These are phyloP conservation scores for Drosophila pachea DNA, from an alignment of 1,140 invertebrate genomes.

Conservation along the genomic window DNA sequence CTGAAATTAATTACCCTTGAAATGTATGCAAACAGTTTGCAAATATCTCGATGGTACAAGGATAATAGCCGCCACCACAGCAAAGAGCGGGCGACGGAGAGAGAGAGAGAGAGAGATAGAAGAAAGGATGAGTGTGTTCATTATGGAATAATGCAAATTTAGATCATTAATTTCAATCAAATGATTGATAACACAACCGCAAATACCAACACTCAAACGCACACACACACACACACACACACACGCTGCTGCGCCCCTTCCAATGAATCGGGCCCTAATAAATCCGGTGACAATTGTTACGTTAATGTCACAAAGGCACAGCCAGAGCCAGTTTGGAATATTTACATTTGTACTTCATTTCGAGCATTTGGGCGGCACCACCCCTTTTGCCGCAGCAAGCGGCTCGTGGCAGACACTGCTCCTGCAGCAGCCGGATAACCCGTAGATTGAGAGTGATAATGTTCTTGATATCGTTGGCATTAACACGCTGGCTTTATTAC, in stretches of 20 bases:
- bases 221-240: constrained; percentile 2
- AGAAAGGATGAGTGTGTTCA: constrained; percentile 29
- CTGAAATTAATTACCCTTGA: constrained; percentile 65
- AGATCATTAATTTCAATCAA: constrained; percentile 78
- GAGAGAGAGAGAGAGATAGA: too few species aligned
- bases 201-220: constrained; percentile 1
- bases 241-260: constrained; percentile 16
- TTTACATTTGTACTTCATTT: constrained; percentile 55
- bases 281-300: constrained; percentile 79
- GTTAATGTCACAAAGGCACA: constrained; percentile 78
- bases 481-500: constrained; percentile 44
- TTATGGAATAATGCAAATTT: constrained; percentile 73
- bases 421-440: constrained; percentile 23
- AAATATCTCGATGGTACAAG: constrained; percentile 26
- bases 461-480: constrained; percentile 37
- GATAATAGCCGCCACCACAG: constrained; percentile 5
- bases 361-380: constrained; percentile 22
- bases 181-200: constrained; percentile 65
- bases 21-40: constrained; percentile 69
- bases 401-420: constrained; percentile 41
- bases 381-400: constrained; percentile 59
- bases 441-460: constrained; percentile 36
- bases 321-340: constrained; percentile 49
- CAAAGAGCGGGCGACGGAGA: not conserved
- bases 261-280: constrained; percentile 58